Percentiles rank a stretch among this genome's conserved stretches.
These are phyloP conservation scores for Acrobasis repandana DNA, from an alignment of 2,888 invertebrate genomes.

Conservation along the genomic window DNA sequence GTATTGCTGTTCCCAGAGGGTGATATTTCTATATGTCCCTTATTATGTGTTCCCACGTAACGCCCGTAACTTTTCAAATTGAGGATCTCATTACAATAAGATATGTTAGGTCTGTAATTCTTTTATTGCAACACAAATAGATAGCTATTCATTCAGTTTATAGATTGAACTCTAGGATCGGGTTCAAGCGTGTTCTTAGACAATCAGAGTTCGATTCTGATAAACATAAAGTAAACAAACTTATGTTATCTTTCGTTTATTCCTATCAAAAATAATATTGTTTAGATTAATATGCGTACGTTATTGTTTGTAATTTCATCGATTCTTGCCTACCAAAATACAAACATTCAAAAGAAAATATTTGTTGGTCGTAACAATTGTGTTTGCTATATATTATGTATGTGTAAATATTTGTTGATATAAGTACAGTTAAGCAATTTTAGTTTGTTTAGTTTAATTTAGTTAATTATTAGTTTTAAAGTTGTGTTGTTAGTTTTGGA, in stretches of 20 bases:
- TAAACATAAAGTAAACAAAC: background rate
- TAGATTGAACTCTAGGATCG: background rate
- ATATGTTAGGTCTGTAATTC: background rate
- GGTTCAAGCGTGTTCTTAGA: background rate
- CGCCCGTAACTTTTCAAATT: constrained; percentile 1
- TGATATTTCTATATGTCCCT: background rate
- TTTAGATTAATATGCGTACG: background rate
- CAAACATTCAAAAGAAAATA: too few species aligned
- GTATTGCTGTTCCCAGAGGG: too few species aligned
- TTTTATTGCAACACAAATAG: background rate
- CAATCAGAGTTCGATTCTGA: background rate
- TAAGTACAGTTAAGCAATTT: too few species aligned
- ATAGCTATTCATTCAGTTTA: background rate
- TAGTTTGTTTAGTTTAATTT: too few species aligned
- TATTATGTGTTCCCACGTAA: constrained; percentile 4
- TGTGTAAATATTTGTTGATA: too few species aligned
- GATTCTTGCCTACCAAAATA: too few species aligned
- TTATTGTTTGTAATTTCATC: too few species aligned
- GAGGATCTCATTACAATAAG: constrained; percentile 3
- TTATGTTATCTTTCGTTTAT: background rate
- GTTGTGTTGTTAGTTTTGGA: too few species aligned
- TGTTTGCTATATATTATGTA: too few species aligned
- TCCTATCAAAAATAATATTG: background rate
- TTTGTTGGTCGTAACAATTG: too few species aligned
- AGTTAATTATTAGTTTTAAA: too few species aligned